Conservation (phyloP, 2,113 vertebrate genomes). For the Ceyx cyanopectus region DNA sequence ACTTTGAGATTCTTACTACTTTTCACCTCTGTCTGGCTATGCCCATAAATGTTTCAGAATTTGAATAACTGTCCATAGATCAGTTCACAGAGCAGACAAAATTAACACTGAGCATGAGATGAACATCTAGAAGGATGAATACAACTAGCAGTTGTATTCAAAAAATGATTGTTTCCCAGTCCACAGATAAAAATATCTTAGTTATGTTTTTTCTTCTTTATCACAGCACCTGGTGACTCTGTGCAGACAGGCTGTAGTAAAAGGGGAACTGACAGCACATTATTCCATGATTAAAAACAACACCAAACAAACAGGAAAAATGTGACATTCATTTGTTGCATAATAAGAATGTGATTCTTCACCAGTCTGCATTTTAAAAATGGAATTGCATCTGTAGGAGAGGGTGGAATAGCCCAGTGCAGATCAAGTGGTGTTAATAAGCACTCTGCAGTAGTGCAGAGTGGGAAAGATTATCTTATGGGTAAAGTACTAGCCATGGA, state of each 20-base stretch:
- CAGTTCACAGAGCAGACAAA: neutral
- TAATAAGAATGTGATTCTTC: neutral
- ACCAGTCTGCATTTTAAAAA: neutral
- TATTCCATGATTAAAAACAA: neutral
- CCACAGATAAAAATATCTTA: constrained; percentile 22
- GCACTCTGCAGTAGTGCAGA: neutral
- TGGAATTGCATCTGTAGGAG: neutral
- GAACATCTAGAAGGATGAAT: neutral
- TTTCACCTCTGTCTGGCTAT: neutral
- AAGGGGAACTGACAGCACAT: constrained; percentile 2
- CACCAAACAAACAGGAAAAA: neutral
- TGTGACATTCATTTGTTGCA: neutral
- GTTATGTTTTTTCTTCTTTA: neutral
- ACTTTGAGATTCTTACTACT: neutral
- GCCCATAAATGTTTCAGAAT: neutral
- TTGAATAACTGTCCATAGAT: neutral
- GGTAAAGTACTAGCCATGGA: neutral
- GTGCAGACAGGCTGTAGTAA: neutral
- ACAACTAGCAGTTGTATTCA: neutral
- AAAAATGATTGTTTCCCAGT: constrained; percentile 3
- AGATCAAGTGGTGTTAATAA: neutral
- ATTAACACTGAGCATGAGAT: neutral
- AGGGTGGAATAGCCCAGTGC: neutral
- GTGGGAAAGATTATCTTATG: neutral
- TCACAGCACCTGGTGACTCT: neutral